Evolutionary conservation across 2,797 vertebrate genomes (phyloP), one percentile per base, ranked within the genome.

Genomic region (Hephaestus fuliginosus): DNA sequence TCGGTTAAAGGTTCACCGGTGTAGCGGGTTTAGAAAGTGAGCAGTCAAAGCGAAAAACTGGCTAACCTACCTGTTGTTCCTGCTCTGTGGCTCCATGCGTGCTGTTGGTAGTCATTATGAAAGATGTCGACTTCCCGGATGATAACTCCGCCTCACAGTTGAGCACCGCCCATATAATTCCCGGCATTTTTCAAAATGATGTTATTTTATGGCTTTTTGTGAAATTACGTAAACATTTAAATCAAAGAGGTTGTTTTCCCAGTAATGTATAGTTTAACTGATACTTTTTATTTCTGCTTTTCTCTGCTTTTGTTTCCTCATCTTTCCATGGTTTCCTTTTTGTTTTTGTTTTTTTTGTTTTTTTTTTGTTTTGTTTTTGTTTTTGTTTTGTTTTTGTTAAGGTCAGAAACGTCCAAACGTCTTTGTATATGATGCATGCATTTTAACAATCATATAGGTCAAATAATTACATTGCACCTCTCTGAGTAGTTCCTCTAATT

Each of bases 21-120:
- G 18, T 25, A 6, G 39, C 1, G 0, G 14, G 28, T 49, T 2
- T 51, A 25, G 43, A 68, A 67, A 80, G 13, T 63, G 20, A 79
- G 5, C 44, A 70, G 72, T 82, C 36, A 81, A 70, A 84, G 30
- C 10, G 56, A 83, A 88, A 88, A 87, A 76, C 28, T 12, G 5
- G 49, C 76, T 9, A 81, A 43, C 92, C 33, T 91, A 91, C 91
- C 91, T 87, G 68, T 15, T 2, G 4, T 14, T 71, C 44, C 20
- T 7, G 58, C 15, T 78, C 65, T 77, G 75, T 30, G 15, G 67
- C 65, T 80, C 25, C 72, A 18, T 39, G 44, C 44, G 0, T 28
- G 44, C 20, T 10, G 30, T 3, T 15, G 0, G 15, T 20, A 18
- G 43, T 64, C 55, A 64, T 65, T 39, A 0, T 58, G 71, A 69